Conservation (phyloP, 1,140 invertebrate species). For the Neodiprion fabricii region DNA sequence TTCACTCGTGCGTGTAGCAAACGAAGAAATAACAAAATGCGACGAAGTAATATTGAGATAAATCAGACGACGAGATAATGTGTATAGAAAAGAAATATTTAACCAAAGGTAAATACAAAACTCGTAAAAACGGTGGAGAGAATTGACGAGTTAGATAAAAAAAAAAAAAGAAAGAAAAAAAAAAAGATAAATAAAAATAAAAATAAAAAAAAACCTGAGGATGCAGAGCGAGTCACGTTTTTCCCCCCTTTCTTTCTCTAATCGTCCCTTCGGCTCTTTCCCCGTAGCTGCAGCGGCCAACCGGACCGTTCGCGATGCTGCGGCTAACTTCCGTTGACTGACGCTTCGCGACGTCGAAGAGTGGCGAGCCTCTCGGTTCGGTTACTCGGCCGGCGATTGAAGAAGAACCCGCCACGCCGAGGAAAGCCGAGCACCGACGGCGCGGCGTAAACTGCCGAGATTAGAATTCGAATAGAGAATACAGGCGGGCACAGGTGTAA, state of each 20-base stretch:
- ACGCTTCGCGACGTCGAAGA: slow-evolving; percentile 9
- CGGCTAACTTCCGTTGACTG: slow-evolving; percentile 33
- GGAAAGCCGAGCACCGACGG: slow-evolving; percentile 17
- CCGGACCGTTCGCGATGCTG: slow-evolving; percentile 22
- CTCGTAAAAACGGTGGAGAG: no score
- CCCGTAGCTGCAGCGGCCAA: not conserved
- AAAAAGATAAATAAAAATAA: not conserved
- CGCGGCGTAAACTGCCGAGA: slow-evolving; percentile 26
- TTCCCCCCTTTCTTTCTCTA: slow-evolving; percentile 21
- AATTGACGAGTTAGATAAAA: no score
- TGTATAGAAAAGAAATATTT: no score
- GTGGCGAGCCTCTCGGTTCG: slow-evolving; percentile 19
- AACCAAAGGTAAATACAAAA: no score
- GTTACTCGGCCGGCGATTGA: slow-evolving; percentile 19
- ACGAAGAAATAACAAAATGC: no score
- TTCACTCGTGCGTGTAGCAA: no score
- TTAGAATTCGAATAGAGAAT: not conserved
- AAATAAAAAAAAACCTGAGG: not conserved
- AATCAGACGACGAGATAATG: no score
- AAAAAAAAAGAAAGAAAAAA: no score
- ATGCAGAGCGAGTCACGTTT: not conserved
- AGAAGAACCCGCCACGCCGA: slow-evolving; percentile 42
- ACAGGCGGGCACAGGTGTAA: not conserved
- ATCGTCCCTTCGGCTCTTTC: slow-evolving; percentile 34
- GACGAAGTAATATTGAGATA: no score